Evolutionary conservation across 2,113 vertebrate genomes (phyloP).

Genomic region (Scatophagus argus): DNA sequence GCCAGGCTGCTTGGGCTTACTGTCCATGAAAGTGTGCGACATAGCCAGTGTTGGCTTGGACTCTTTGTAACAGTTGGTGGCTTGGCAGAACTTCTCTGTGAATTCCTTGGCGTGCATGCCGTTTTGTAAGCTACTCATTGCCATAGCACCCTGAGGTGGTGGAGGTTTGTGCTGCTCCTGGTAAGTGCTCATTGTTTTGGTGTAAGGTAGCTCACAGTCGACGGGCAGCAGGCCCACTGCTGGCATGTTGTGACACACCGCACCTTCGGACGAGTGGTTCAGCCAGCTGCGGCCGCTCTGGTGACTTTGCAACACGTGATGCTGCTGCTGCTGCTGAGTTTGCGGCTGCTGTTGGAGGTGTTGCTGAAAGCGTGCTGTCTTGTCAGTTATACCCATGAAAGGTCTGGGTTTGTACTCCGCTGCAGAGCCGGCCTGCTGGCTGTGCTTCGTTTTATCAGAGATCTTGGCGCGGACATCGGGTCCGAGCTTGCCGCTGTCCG

Average conservation of each 20-base stretch:
- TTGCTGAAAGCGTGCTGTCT: constrained; percentile 89
- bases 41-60: constrained; percentile 83
- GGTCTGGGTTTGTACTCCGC: constrained; percentile 89
- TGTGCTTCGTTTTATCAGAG: constrained; percentile 81
- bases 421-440: constrained; percentile 69
- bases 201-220: constrained; percentile 82
- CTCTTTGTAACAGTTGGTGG: constrained; percentile 84
- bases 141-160: constrained; percentile 73
- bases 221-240: constrained; percentile 77
- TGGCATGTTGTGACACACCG: constrained; percentile 68
- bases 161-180: constrained; percentile 83
- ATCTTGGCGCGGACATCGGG: constrained; percentile 89
- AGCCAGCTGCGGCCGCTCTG: constrained; percentile 86
- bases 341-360: constrained; percentile 41
- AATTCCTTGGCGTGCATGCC: constrained; percentile 85
- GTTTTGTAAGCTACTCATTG: constrained; percentile 84
- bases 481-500: constrained; percentile 87
- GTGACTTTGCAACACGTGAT: constrained; percentile 55
- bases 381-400: constrained; percentile 97
- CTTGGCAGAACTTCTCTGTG: constrained; percentile 85
- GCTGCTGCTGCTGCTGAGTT: constrained; percentile 46
- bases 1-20: constrained; percentile 82
- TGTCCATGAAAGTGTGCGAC: constrained; percentile 83
- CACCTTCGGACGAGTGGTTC: constrained; percentile 83
- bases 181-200: constrained; percentile 81